phyloP scores from a whole-genome alignment of 2,888 invertebrate genomes.

The Cordilura impudica region DNA sequence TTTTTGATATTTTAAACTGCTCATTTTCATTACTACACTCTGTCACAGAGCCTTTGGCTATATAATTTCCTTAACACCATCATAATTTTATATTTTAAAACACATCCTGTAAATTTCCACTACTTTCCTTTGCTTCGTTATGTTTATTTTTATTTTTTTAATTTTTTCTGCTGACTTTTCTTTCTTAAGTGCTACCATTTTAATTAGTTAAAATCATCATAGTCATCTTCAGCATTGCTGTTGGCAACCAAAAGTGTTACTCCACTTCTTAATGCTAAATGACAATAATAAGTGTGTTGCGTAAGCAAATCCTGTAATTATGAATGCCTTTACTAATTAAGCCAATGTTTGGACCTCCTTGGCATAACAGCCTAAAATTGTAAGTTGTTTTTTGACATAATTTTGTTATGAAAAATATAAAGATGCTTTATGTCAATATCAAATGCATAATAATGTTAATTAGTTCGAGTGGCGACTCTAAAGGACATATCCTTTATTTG shows the following conservation, averaged over 20 bases:
- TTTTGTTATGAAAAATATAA: neutral
- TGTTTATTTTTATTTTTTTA: neutral
- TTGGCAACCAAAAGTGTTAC: conserved; percentile 5
- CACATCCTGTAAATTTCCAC: conserved; percentile 5
- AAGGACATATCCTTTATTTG: no score
- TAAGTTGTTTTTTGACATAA: conserved; percentile 7
- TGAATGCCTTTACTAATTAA: conserved; percentile 18
- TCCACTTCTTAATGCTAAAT: conserved; percentile 24
- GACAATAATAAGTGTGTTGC: conserved; percentile 58
- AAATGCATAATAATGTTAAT: conserved; percentile 11
- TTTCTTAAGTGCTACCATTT: conserved; percentile 39
- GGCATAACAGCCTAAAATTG: conserved; percentile 10
- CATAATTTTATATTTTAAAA: conserved; percentile 16
- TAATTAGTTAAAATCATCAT: conserved; percentile 48
- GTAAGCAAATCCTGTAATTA: conserved; percentile 58
- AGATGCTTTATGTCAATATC: neutral
- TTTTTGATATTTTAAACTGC: conserved; percentile 42
- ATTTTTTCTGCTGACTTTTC: conserved; percentile 31
- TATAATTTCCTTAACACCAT: neutral
- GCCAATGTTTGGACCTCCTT: conserved; percentile 21
- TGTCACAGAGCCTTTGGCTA: no score
- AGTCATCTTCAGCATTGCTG: neutral
- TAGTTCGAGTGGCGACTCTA: neutral
- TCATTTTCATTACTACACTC: neutral
- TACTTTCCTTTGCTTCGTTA: neutral